Evolutionary conservation across 1,140 invertebrate species (phyloP).

Genomic region (Ridgeia piscesae): DNA sequence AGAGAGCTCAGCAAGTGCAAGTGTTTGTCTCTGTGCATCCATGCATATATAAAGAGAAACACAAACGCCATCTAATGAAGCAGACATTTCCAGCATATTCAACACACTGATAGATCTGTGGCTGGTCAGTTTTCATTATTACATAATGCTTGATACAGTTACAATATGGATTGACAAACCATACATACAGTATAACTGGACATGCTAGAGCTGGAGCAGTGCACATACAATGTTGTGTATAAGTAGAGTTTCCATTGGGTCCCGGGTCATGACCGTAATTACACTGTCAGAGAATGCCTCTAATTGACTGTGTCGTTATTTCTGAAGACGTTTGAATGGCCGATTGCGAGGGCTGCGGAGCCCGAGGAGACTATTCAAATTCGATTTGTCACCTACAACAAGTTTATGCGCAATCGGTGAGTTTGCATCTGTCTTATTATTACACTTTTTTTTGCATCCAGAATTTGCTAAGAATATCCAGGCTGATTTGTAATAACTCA

Average conservation of each 20-base stretch:
- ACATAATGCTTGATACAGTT: not conserved
- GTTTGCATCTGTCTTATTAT: conserved; percentile 10
- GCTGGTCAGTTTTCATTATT: not conserved
- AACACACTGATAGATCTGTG: too few species aligned
- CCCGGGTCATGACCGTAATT: too few species aligned
- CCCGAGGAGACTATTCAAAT: conserved; percentile 68
- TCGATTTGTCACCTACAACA: conserved; percentile 64
- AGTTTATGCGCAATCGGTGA: conserved; percentile 49
- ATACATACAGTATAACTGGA: not conserved
- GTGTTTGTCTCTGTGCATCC: not conserved
- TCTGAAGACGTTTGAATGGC: conserved; percentile 71
- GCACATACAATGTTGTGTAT: not conserved
- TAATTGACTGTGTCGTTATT: not conserved
- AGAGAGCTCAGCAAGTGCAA: too few species aligned
- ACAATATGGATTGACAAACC: not conserved
- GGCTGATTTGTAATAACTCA: too few species aligned
- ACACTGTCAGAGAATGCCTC: not conserved
- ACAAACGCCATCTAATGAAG: not conserved
- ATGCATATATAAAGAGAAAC: not conserved
- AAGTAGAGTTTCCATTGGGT: too few species aligned
- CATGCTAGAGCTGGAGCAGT: not conserved
- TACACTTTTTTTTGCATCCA: conserved; percentile 4
- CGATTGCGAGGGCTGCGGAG: conserved; percentile 64
- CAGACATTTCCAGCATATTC: too few species aligned
- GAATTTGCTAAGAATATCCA: too few species aligned